These are phyloP conservation scores for Hylia prasina DNA, from an alignment of 2,113 vertebrate species.

Conservation along the genomic window DNA sequence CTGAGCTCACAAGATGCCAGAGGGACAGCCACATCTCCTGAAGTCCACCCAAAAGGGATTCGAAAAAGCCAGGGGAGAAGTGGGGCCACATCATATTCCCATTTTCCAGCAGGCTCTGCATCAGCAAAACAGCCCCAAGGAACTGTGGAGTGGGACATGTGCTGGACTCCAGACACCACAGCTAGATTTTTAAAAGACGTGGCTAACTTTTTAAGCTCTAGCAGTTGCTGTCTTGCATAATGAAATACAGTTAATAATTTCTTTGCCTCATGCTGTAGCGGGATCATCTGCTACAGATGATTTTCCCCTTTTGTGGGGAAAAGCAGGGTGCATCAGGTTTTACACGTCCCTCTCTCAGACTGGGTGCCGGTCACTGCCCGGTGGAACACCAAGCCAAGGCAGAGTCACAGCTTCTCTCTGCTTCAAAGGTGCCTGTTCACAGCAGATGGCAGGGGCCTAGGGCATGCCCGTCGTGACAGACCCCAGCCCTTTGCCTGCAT, in stretches of 20 bases:
- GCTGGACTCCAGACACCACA: neutral
- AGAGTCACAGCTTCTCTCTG: neutral
- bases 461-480: neutral
- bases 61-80: neutral
- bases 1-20: neutral
- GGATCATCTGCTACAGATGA: neutral
- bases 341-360: neutral
- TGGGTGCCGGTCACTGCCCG: fast-evolving
- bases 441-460: neutral
- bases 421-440: neutral
- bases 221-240: neutral
- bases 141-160: fast-evolving
- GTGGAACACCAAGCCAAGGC: neutral
- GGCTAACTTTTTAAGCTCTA: neutral
- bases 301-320: neutral
- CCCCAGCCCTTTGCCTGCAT: neutral
- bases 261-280: neutral
- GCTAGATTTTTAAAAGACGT: slow-evolving; percentile 11
- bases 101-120: neutral
- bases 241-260: neutral
- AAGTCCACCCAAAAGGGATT: neutral
- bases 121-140: neutral
- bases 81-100: neutral
- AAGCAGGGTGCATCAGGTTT: neutral
- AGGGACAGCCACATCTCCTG: neutral